These are phyloP conservation scores for Eremobia ochroleuca DNA, from an alignment of 2,888 invertebrate genomes.

Conservation along the genomic window DNA sequence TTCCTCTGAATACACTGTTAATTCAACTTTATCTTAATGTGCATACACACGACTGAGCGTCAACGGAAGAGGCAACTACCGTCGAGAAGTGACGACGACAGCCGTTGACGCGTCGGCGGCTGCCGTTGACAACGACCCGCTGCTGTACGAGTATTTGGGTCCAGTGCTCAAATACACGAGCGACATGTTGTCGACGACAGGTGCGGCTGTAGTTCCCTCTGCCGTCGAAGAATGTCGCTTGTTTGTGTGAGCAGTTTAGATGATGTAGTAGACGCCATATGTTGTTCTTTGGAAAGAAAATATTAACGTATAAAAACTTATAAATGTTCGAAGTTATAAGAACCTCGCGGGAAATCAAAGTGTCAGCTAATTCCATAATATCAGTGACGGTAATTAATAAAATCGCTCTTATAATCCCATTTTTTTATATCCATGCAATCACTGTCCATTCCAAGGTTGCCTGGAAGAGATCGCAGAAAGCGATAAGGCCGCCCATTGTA, in stretches of 20 bases:
- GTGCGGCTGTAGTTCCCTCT: neutral
- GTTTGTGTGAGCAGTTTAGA: neutral
- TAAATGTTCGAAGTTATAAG: slow-evolving; percentile 2
- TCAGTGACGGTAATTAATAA: slow-evolving; percentile 17
- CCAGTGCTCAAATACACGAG: neutral
- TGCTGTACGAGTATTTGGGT: neutral
- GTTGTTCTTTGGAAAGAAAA: neutral
- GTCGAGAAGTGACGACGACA: neutral
- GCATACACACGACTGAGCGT: neutral
- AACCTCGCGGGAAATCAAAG: slow-evolving; percentile 47
- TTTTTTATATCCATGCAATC: too few relatives aligned
- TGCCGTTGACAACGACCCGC: neutral
- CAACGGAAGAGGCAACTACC: neutral
- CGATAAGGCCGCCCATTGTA: too few relatives aligned
- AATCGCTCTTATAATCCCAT: neutral
- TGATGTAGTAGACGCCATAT: neutral
- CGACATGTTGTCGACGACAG: neutral
- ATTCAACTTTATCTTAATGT: neutral
- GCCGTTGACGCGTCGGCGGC: neutral
- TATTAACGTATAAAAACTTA: neutral
- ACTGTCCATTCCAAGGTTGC: too few relatives aligned
- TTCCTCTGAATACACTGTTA: neutral
- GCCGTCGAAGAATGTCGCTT: neutral
- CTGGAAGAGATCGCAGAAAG: too few relatives aligned
- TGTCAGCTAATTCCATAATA: neutral